A percentile compares a stretch with the other conserved stretches of the same genome.
phyloP scores from a whole-genome alignment of 2,113 vertebrate species.

The Corvus hawaiiensis region DNA sequence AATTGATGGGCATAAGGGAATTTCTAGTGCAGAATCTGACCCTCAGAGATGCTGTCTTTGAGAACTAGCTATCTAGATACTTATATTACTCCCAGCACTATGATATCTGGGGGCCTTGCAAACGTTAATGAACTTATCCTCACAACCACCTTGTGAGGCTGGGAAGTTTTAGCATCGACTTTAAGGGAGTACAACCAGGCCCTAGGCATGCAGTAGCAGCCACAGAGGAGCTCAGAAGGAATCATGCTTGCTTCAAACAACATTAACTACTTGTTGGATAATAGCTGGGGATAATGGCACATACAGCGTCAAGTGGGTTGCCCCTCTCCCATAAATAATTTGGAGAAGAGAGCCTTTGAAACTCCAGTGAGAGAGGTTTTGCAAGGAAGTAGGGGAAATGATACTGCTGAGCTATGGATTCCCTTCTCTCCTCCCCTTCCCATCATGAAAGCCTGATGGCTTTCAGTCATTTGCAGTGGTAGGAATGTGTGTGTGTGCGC shows the following conservation, averaged over 20 bases:
- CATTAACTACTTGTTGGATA: conserved; percentile 68
- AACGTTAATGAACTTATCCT: conserved; percentile 70
- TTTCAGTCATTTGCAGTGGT: conserved; percentile 1
- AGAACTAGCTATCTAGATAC: conserved; percentile 64
- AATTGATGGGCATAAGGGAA: conserved; percentile 66
- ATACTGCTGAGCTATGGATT: conserved; percentile 49
- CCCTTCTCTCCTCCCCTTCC: conserved; percentile 24
- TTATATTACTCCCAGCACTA: conserved; percentile 67
- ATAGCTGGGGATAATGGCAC: conserved; percentile 60
- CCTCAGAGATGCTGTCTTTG: conserved; percentile 63
- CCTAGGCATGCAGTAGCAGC: conserved; percentile 59
- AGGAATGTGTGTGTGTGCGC: neutral
- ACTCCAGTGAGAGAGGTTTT: conserved; percentile 45
- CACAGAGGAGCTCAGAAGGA: conserved; percentile 62
- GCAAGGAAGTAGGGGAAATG: conserved; percentile 42
- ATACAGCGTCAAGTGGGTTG: conserved; percentile 60
- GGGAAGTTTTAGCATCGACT: conserved; percentile 64
- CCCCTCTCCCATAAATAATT: conserved; percentile 67
- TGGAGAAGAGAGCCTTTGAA: conserved; percentile 52
- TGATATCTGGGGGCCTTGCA: conserved; percentile 66
- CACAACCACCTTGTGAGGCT: conserved; percentile 67
- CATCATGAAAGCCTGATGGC: conserved; percentile 13
- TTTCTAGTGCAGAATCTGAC: conserved; percentile 61
- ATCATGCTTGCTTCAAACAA: conserved; percentile 69
- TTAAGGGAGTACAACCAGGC: conserved; percentile 65